Evolutionary conservation across 2,113 vertebrate genomes (phyloP), one percentile per base, ranked within the genome.

Genomic region (Zapus hudsonius): DNA sequence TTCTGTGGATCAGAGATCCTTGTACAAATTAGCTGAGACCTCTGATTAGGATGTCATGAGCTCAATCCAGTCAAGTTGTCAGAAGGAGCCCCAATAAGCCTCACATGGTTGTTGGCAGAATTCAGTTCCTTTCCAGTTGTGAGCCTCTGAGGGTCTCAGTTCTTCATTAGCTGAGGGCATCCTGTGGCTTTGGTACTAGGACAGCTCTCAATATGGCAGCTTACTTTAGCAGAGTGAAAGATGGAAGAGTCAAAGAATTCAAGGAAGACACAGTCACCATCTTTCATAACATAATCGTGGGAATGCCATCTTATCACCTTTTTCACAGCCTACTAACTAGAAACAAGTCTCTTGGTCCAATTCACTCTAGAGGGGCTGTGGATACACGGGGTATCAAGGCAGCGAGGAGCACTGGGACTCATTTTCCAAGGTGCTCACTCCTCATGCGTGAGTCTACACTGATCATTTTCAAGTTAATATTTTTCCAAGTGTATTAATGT

Each of bases 381-480:
- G 61, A 74, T 86, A 63, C 23, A n/a, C 31, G 67, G 42, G 38
- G 31, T 64, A 29, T 55, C 15, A 88, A 85, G 40, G 44, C 42
- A 78, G 36, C 31, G 59, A 20, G 36, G 19, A 70, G 63, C 79
- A 47, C 8, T 61, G 55, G 4, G 42, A 72, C 33, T 59, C 63
- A 40, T 63, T 87, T 93, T 79, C 57, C 36, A 92, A 74, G 47
- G 57, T 61, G 36, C 33, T 73, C 67, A 73, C 27, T 44, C 36
- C 25, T n/a, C 64, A 84, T 93, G 64, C 7, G 25, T 63, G 5
- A 67, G 6, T 55, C 25, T 57, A 27, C 17, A 69, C 16, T 92
- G 80, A 42, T 55, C 89, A 89, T 90, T 96, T 89, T 87, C 57
- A 92, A 84, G 38, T 90, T 92, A 92, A 90, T 66, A 61, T 87